Conservation (phyloP, 2,888 invertebrate species). For the Drosophila barbarae region DNA sequence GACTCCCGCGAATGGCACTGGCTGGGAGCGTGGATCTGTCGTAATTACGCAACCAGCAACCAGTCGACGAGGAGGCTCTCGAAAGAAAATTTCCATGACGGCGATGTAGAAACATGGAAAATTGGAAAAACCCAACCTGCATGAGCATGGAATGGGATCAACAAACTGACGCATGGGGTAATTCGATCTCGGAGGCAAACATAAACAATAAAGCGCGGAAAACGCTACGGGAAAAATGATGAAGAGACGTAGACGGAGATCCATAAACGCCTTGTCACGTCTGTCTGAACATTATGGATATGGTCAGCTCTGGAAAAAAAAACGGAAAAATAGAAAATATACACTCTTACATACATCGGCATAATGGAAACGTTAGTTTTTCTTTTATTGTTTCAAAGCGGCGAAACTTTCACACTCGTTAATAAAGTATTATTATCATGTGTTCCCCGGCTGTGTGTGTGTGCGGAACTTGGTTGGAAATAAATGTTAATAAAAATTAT, state of each 20-base stretch:
- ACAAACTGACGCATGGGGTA: conserved; percentile 57
- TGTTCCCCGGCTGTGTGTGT: conserved; percentile 13
- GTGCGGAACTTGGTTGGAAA: conserved; percentile 26
- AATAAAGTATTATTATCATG: conserved; percentile 51
- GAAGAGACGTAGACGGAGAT: conserved; percentile 15
- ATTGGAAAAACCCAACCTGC: conserved; percentile 44
- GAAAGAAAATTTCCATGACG: conserved; percentile 25
- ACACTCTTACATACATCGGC: conserved; percentile 39
- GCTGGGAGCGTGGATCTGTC: conserved; percentile 43
- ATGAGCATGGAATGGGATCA: conserved; percentile 57
- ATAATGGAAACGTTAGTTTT: conserved; percentile 61
- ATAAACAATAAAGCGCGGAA: conserved; percentile 43
- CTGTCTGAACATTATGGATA: conserved; percentile 41
- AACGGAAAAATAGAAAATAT: conserved; percentile 21
- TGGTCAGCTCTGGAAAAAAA: conserved; percentile 46
- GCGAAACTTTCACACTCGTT: conserved; percentile 69
- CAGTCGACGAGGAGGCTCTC: conserved; percentile 49
- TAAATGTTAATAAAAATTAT: conserved; percentile 29
- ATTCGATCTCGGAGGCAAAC: conserved; percentile 47
- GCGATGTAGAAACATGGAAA: conserved; percentile 41
- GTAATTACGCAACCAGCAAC: conserved; percentile 63
- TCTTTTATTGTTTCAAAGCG: conserved; percentile 62
- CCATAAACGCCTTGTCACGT: conserved; percentile 45
- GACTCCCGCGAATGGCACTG: conserved; percentile 28
- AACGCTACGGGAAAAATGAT: conserved; percentile 22